phyloP scores from a whole-genome alignment of 1,140 invertebrate species.

The Cecropterus lyciades region DNA sequence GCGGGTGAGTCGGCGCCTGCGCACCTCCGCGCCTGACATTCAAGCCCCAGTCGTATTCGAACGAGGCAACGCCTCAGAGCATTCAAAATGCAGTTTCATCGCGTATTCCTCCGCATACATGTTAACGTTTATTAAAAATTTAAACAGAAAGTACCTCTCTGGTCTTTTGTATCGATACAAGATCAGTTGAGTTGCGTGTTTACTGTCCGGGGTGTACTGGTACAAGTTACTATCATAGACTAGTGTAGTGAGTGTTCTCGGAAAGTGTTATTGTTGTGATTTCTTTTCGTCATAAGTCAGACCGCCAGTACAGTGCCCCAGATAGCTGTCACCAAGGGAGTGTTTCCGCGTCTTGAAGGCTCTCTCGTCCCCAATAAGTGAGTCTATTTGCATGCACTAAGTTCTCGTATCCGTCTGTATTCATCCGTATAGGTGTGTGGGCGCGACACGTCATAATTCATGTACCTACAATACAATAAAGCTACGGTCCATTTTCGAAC shows the following conservation, averaged over 20 bases:
- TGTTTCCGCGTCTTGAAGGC: conserved; percentile 62
- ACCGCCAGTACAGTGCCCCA: conserved; percentile 62
- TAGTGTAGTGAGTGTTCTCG: conserved; percentile 64
- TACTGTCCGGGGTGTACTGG: neutral
- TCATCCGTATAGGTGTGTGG: conserved; percentile 53
- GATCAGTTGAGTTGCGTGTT: conserved; percentile 68
- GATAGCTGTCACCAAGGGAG: conserved; percentile 63
- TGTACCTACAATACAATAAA: conserved; percentile 39
- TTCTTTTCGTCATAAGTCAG: conserved; percentile 61
- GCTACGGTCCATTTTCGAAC: conserved; percentile 27
- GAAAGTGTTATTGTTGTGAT: conserved; percentile 78
- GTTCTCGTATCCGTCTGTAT: conserved; percentile 60
- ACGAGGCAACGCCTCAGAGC: conserved; percentile 70
- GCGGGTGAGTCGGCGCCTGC: conserved; percentile 70
- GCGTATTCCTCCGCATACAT: conserved; percentile 64
- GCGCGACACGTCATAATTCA: conserved; percentile 77
- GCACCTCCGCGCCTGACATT: conserved; percentile 67
- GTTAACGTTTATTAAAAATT: conserved; percentile 57
- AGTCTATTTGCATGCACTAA: conserved; percentile 73
- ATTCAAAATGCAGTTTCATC: conserved; percentile 72
- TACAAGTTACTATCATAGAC: conserved; percentile 38
- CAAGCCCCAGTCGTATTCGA: conserved; percentile 65
- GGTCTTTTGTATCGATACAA: conserved; percentile 65
- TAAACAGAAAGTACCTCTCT: conserved; percentile 63
- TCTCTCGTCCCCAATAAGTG: conserved; percentile 64